Evolutionary conservation across 2,113 vertebrate genomes (phyloP), one percentile per base, ranked within the genome.

Genomic region (Mystacornis crossleyi): DNA sequence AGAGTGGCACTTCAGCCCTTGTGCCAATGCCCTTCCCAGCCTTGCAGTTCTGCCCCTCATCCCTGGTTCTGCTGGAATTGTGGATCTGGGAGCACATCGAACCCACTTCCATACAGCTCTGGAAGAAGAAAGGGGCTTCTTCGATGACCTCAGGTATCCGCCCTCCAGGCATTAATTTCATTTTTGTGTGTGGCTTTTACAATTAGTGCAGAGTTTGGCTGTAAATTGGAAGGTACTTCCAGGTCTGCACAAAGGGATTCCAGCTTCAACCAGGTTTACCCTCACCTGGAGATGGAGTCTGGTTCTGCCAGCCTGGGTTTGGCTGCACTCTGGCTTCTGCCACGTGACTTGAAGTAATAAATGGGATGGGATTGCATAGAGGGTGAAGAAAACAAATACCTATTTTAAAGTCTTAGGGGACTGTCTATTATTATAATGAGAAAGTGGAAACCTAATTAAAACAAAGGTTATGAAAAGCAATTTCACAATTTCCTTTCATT

Each of bases 361-460:
- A 43, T 29, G 57, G 57, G 69, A 43, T 45, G 43, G 12, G n/a
- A 61, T 69, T 86, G 79, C 26, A 2, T 23, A 83, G 60, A 83
- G 31, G 9, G 42, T 47, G 89, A 95, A 90, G 28, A 71, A 74
- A 96, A 92, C 34, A 93, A 94, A 69, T 42, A 80, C 23, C 15
- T 14, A 57, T 45, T 86, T 83, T 71, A 57, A 83, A 62, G 36
- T 81, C 88, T 83, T 42, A 3, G 5, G 67, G 42, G 75, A 88
- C 64, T 93, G 40, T 36, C 73, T 85, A 21, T 88, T 77, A 82
- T 66, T 86, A 60, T 51, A 93, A 88, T 47, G 64, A 90, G 80
- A 82, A 95, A 73, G 54, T 81, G 81, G 90, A 96, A 91, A 81
- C 47, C 40, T 86, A 86, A 90, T 95, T 94, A 88, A 90, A 91